A percentile compares a stretch with the other conserved stretches of the same genome.
phyloP scores from a whole-genome alignment of 37 sponge, comb jelly and placozoan genomes.

The Agelas oroides region DNA sequence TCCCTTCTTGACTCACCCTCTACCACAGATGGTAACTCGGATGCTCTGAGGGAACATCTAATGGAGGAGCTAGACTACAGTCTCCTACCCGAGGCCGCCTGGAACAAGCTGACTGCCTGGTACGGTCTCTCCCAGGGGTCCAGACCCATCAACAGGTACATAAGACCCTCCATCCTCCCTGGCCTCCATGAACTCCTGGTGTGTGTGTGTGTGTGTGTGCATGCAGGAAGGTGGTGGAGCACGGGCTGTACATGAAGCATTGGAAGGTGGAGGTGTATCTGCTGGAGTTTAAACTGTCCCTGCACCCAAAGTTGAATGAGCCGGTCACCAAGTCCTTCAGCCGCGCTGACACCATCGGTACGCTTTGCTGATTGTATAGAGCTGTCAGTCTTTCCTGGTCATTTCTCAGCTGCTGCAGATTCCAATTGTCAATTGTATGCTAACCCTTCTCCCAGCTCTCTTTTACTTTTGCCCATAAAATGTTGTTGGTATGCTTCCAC shows the following conservation, averaged over 20 bases:
- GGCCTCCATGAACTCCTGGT: too few relatives aligned
- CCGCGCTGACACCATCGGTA: conserved; percentile 74
- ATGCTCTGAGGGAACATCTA: conserved; percentile 68
- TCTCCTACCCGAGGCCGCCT: conserved; percentile 72
- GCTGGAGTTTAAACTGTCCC: conserved; percentile 74
- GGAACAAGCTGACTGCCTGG: conserved; percentile 77
- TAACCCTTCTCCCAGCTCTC: too few relatives aligned
- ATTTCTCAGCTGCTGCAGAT: too few relatives aligned
- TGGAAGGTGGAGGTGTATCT: conserved; percentile 92
- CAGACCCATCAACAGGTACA: conserved; percentile 56
- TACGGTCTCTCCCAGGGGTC: conserved; percentile 59
- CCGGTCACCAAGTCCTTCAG: conserved; percentile 65
- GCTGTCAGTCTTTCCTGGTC: too few relatives aligned
- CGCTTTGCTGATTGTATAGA: too few relatives aligned
- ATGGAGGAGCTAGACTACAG: conserved; percentile 87
- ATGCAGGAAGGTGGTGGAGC: conserved; percentile 72
- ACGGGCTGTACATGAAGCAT: conserved; percentile 85
- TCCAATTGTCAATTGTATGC: too few relatives aligned
- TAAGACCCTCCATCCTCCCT: too few relatives aligned
- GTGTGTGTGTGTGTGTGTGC: too few relatives aligned
- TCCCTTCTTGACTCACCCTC: too few relatives aligned
- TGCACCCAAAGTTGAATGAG: conserved; percentile 55
- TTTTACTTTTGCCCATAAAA: too few relatives aligned
- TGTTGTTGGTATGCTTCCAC: too few relatives aligned
- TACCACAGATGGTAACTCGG: neutral